Percentiles rank a stretch among this genome's conserved stretches.
Evolutionary conservation across 2,888 invertebrate species (phyloP).

Genomic region (Drosophila neonasuta): DNA sequence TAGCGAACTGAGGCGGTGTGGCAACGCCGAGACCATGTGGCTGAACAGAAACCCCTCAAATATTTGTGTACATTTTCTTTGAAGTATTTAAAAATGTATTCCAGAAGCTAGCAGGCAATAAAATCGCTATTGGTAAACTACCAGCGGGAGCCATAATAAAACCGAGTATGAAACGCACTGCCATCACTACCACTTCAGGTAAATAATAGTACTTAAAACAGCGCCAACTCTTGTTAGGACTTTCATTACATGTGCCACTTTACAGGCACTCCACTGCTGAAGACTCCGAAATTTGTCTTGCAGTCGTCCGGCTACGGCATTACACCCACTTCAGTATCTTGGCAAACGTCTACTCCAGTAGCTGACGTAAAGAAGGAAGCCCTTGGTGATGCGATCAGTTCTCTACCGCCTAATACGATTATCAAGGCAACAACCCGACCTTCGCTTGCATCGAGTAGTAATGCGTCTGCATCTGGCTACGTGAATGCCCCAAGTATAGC

Average conservation of each 20-base stretch:
- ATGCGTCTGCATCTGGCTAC: not conserved
- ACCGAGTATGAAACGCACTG: conserved; percentile 74
- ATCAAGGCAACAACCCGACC: conserved; percentile 72
- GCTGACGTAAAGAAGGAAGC: conserved; percentile 48
- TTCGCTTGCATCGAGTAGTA: conserved; percentile 6
- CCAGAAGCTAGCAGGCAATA: conserved; percentile 57
- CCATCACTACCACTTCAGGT: conserved; percentile 49
- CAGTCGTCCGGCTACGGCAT: conserved; percentile 42
- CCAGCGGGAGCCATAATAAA: conserved; percentile 60
- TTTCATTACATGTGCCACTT: not conserved
- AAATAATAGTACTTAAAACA: not conserved
- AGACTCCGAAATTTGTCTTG: conserved; percentile 74
- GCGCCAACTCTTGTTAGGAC: not conserved
- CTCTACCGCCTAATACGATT: conserved; percentile 78
- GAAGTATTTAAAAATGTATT: conserved; percentile 55
- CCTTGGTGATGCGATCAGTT: conserved; percentile 74
- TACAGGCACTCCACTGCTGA: conserved; percentile 52
- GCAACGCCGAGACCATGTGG: conserved; percentile 20
- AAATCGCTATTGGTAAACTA: conserved; percentile 68
- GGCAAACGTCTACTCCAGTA: conserved; percentile 30
- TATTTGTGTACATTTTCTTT: conserved; percentile 9
- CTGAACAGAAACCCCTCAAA: conserved; percentile 1
- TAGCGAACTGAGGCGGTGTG: conserved; percentile 2
- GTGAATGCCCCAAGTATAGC: not conserved
- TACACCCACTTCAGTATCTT: conserved; percentile 29